Conservation (phyloP, 2,113 vertebrate genomes). For the Guaruba guarouba region DNA sequence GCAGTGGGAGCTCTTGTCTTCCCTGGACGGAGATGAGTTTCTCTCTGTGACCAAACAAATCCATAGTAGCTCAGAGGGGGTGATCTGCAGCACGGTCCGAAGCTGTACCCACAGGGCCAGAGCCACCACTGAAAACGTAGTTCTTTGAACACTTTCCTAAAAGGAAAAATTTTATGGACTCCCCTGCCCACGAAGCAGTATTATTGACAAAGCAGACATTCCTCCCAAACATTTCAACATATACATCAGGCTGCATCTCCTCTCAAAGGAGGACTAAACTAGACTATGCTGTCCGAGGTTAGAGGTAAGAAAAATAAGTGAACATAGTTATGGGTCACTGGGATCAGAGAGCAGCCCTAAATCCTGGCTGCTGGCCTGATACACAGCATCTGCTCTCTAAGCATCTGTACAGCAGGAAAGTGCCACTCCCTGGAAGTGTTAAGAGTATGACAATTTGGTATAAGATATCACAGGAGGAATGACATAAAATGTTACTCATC, state of each 20-base stretch:
- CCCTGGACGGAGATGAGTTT: neutral
- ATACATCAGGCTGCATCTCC: neutral
- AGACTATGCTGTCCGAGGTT: neutral
- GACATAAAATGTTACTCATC: neutral
- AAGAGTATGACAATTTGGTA: neutral
- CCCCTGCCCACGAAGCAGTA: fast-evolving
- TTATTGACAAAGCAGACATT: neutral
- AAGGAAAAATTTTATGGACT: neutral
- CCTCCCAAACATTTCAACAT: neutral
- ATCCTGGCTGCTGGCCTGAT: neutral
- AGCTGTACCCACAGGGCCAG: neutral
- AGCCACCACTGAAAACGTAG: neutral
- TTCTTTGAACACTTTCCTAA: neutral
- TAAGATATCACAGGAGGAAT: neutral
- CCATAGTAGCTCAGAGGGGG: neutral
- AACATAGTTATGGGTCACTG: neutral
- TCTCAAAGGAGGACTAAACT: neutral
- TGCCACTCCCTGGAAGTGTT: neutral
- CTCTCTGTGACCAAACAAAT: neutral
- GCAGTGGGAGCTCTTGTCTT: neutral
- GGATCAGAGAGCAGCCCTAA: neutral
- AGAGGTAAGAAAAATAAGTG: neutral
- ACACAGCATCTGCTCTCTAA: neutral
- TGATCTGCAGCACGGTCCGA: neutral
- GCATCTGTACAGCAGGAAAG: neutral